Base-by-base conservation (phyloP, 2,113 vertebrate species). In the Labrus mixtus region DNA sequence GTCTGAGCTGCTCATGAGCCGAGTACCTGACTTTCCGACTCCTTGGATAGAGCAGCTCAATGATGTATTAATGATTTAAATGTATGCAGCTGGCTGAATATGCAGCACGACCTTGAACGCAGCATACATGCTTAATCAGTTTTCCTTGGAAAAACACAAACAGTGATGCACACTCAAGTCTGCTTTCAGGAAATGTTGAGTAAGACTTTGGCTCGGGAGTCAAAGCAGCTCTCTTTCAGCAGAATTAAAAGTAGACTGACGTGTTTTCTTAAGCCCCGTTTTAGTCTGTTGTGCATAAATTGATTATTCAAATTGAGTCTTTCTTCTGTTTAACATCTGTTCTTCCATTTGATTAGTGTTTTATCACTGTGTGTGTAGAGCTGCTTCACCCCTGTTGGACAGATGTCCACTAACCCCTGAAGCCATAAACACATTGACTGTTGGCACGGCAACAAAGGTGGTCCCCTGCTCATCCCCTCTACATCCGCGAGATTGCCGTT, bases 151-250 rank as follows among this genome's bases (percentile, higher is more conserved):
- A 82, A 74, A 58, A 60, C 46, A 73, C 67, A 76, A 73, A 77
- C 46, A 41, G 36, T 33, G 79, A 72, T 75, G 62, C 81, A 46
- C 62, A n/a, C 19, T 64, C 43, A 61, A 61, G 48, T 72, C 39
- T 57, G 19, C 68, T 71, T 37, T 56, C 3, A 41, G 75, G 84
- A 82, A 87, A 75, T 41, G 33, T 11, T 83, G 81, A 80, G 71
- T 81, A 82, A 80, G 65, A 37, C 57, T 71, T 82, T 77, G 70
- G 79, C 73, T 48, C 23, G 0, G 8, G 10, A 46, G 43, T 70
- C 64, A 54, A 66, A 79, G 17, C 22, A 56, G 51, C 33, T 61
- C 56, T 50, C 11, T 59, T 50, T 65, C 10, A 23, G 46, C 15
- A 48, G 17, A 17, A 48, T 15, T 8, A 55, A 11, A 45, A 50